Evolutionary conservation across 2,888 invertebrate genomes (phyloP).

Genomic region (Cryptocephalus moraei): DNA sequence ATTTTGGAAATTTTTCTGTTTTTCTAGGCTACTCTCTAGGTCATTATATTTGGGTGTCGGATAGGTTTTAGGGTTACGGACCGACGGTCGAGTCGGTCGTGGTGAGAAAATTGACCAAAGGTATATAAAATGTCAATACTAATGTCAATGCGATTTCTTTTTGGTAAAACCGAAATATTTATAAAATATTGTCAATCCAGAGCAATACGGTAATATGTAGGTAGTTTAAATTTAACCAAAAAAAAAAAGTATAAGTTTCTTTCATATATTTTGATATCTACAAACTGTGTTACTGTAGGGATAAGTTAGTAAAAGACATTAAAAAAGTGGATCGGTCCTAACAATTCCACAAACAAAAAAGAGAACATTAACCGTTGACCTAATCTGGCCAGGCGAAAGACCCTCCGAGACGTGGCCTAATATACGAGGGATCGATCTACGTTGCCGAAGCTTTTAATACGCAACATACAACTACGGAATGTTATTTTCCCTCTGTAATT

Average conservation of each 20-base stretch:
- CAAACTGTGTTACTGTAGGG: conserved; percentile 36
- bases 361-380: background rate
- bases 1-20: too few relatives aligned
- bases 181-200: conserved; percentile 37
- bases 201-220: conserved; percentile 41
- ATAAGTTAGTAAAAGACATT: conserved; percentile 28
- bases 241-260: conserved; percentile 25
- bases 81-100: conserved; percentile 6
- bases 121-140: conserved; percentile 38
- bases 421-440: conserved; percentile 16
- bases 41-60: conserved; percentile 28
- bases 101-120: conserved; percentile 37
- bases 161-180: conserved; percentile 32
- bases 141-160: conserved; percentile 37
- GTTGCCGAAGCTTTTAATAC: conserved; percentile 22
- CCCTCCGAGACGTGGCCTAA: conserved; percentile 2
- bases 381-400: background rate
- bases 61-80: conserved; percentile 17
- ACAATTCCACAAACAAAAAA: background rate
- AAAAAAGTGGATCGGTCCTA: conserved; percentile 19
- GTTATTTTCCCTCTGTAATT: conserved; percentile 6
- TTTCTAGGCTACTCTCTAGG: conserved; percentile 8
- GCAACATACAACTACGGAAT: conserved; percentile 10
- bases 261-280: conserved; percentile 40
- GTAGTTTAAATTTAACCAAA: conserved; percentile 31